Conservation (phyloP, 2,888 invertebrate genomes). For the Tipula helvola region DNA sequence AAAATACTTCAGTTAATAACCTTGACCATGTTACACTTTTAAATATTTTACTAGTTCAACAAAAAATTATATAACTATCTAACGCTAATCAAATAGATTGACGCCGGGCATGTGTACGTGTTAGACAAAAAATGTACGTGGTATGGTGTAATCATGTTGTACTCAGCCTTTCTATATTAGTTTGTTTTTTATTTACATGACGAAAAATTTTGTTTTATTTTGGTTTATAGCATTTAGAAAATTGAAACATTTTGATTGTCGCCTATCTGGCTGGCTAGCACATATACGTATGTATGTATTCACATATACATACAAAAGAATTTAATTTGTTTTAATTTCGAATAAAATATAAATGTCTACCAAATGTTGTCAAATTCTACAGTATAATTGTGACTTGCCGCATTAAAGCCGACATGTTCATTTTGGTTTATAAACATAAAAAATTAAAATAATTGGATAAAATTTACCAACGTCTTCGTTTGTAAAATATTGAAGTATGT, state of each 20-base stretch:
- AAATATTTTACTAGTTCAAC: too few relatives aligned
- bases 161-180: neutral
- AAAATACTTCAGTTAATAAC: too few relatives aligned
- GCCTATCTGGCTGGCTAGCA: neutral
- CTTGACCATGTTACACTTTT: too few relatives aligned
- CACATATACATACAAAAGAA: neutral
- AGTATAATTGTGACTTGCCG: neutral
- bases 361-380: neutral
- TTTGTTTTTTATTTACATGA: neutral
- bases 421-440: too few relatives aligned
- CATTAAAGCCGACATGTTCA: neutral
- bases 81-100: too few relatives aligned
- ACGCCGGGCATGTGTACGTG: neutral
- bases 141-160: neutral
- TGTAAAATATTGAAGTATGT: too few relatives aligned
- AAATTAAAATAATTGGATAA: too few relatives aligned
- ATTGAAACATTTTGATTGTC: neutral
- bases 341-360: neutral
- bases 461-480: too few relatives aligned
- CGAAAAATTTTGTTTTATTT: neutral
- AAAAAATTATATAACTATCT: too few relatives aligned
- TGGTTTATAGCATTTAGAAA: neutral
- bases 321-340: neutral
- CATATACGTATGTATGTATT: too few relatives aligned
- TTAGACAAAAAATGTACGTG: neutral